Evolutionary conservation across 53 echinoderm and acorn worm species (phyloP), one percentile per base, ranked within the genome.

Genomic region (Stichopus horrens): DNA sequence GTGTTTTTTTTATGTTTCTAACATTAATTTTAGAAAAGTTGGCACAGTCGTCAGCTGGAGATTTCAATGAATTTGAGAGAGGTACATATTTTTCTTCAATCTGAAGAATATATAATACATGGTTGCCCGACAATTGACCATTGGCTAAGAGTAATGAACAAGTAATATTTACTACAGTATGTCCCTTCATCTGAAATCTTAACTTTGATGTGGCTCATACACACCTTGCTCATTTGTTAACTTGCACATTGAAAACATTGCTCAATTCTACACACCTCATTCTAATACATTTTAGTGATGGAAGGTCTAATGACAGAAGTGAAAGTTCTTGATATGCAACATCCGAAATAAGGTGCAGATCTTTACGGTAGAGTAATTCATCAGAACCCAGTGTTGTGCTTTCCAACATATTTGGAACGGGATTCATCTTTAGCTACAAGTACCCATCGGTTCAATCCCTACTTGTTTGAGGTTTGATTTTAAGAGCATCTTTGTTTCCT

Each of bases 281-380:
- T 21, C 20, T 11, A 18, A 81, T 55, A 16, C 54, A 54, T 81
- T 81, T 55, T 16, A 81, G 82, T 54, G 82, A 81, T 8, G 75
- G 75, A n/a, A 81, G 82, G 3, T 55, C 54, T 55, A 5, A 13
- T 57, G 82, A 81, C 57, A 81, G 82, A 21, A 81, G 58, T 5
- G 82, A 57, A 18, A 81, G 54, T 81, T 81, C 82, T 54, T 58
- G 56, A 58, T 81, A 81, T 11, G 81, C 81, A 81, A 56, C 51
- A 54, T 81, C 82, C 5, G 82, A 81, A 18, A 81, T 21, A 6
- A 58, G 54, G 54, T 81, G 58, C 58, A 16, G 52, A 54, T 81
- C 82, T 81, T 81, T 81, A 21, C 56, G 54, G 54, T 57, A 54
- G 54, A 81, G 52, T 55, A 81, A 81, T 81, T 18, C 82, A 18